phyloP scores from a whole-genome alignment of 2,113 vertebrate species.

The Ptilonorhynchus violaceus region DNA sequence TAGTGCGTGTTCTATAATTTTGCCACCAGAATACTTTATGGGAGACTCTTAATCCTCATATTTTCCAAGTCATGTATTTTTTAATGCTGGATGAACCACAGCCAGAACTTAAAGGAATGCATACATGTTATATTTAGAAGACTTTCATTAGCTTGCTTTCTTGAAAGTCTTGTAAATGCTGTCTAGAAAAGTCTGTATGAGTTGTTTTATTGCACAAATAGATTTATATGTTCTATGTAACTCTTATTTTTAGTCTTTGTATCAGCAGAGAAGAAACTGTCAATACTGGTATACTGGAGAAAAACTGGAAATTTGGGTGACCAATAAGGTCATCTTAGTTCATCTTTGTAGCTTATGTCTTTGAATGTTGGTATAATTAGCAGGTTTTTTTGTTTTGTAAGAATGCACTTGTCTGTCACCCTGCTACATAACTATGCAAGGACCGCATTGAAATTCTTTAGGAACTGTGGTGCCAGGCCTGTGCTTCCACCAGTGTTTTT shows the following conservation, averaged over 20 bases:
- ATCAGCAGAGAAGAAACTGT: not conserved
- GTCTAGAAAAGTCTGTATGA: not conserved
- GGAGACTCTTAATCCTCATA: not conserved
- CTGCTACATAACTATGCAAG: accelerated
- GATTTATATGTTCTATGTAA: not conserved
- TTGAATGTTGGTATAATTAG: not conserved
- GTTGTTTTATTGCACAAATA: not conserved
- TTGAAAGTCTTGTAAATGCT: not conserved
- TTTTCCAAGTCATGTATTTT: not conserved
- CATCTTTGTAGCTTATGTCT: not conserved
- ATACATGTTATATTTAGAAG: not conserved
- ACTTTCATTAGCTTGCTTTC: not conserved
- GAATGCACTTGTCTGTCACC: not conserved
- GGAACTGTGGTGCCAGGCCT: not conserved
- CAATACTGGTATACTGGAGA: not conserved
- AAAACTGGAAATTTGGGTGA: not conserved
- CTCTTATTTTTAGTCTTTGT: not conserved
- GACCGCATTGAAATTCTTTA: not conserved
- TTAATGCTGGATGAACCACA: not conserved
- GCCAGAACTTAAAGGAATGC: not conserved
- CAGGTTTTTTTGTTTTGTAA: not conserved
- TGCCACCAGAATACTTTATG: not conserved
- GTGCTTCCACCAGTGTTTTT: not conserved
- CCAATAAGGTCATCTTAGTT: not conserved
- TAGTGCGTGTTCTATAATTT: not conserved